Conservation (phyloP, 2,888 invertebrate species). For the Unio delphinus region DNA sequence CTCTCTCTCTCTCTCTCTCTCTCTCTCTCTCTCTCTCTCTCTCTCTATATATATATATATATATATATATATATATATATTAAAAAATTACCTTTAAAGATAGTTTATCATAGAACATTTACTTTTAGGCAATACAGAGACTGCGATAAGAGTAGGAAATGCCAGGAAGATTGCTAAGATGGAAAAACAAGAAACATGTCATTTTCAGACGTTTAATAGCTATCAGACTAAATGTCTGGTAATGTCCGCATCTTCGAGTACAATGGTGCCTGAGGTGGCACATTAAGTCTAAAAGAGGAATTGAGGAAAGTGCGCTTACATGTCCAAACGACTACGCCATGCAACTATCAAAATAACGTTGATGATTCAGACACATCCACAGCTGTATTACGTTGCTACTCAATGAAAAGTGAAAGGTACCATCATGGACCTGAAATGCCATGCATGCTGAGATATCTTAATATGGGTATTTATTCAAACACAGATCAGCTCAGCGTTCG, state of each 20-base stretch:
- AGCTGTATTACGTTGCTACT: neutral
- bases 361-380: neutral
- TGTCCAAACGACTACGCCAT: slow-evolving; percentile 1
- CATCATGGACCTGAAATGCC: neutral
- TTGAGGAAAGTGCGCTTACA: neutral
- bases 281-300: too few species aligned
- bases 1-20: too few species aligned
- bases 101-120: too few species aligned
- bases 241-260: too few species aligned
- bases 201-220: neutral
- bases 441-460: slow-evolving; percentile 8
- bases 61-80: too few species aligned
- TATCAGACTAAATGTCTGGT: too few species aligned
- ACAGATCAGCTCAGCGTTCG: slow-evolving; percentile 2
- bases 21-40: too few species aligned
- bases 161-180: neutral
- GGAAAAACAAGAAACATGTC: neutral
- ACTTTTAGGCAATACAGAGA: too few species aligned
- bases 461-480: slow-evolving; percentile 5
- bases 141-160: too few species aligned
- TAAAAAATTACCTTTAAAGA: too few species aligned
- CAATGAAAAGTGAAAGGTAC: neutral
- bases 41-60: too few species aligned
- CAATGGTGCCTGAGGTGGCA: neutral
- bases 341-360: neutral